Base-by-base conservation (phyloP, 2,888 invertebrate species). In the Eutolmus rufibarbis region DNA sequence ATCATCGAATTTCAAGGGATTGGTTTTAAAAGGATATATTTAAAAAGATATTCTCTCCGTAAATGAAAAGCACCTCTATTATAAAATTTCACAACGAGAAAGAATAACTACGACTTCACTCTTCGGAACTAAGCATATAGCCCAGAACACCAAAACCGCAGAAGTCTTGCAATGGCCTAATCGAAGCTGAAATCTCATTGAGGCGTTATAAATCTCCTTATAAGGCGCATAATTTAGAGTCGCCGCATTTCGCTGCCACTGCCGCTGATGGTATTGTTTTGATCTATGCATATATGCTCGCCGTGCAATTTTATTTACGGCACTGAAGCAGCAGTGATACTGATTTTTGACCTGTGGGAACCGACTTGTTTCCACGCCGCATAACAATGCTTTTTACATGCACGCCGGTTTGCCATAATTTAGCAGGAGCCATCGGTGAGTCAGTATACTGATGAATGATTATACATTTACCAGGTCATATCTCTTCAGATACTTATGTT, bases 181-280 rank as follows among this genome's bases (percentile, higher is more conserved):
- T 86, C 86, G 74, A 74, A 74, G 14, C 74, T 40, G 74, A 74
- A 46, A 86, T 86, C 86, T 77, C 77, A 79, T 87, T 88, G 87
- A 88, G 86, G 86, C 86, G 87, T 88, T 87, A 88, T 88, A 88
- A 88, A 88, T 88, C 87, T 88, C 87, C 84, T 77, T 87, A 84
- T 81, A 84, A 82, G 88, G 88, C 82, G 86, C 78, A 87, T 86
- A 86, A 88, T 79, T 88, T 82, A 88, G 76, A 86, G 86, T 46
- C 76, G 37, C 34, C 16, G 76, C 31, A 28, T 74, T 74, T 85
- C 23, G 84, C 28, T 74, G 74, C 77, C 23, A 78, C 37, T 79
- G 79, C 86, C 16, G 79, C 37, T 86, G 81, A 84, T 76, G 74
- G 74, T 46, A 76, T 86, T 86, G 76, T 86, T 86, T 86, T 74